Evolutionary conservation across 2,888 invertebrate genomes (phyloP).

Genomic region (Belgica antarctica): DNA sequence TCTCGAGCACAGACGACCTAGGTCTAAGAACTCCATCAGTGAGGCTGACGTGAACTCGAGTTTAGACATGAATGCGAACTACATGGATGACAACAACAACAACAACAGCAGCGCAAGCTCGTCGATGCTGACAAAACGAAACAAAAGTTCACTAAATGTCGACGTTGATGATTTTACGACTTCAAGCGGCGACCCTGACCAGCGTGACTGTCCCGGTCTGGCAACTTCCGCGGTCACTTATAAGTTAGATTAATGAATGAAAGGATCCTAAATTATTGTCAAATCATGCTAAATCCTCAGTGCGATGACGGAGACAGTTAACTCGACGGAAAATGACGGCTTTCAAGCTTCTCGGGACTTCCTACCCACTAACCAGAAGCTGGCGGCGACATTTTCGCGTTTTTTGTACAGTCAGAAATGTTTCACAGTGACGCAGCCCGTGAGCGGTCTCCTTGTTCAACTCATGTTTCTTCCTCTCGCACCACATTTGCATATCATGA

Average conservation of each 20-base stretch:
- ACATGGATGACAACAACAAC: slow-evolving; percentile 20
- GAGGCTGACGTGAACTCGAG: background rate
- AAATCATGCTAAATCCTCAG: background rate
- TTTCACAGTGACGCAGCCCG: too few relatives aligned
- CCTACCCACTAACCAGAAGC: too few relatives aligned
- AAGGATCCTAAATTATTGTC: too few relatives aligned
- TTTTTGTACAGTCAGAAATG: too few relatives aligned
- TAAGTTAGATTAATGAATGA: slow-evolving; percentile 23
- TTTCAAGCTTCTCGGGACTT: too few relatives aligned
- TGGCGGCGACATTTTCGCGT: too few relatives aligned
- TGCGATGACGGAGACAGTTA: background rate
- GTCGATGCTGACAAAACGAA: background rate
- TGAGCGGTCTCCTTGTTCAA: too few relatives aligned
- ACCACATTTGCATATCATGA: too few relatives aligned
- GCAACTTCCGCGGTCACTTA: slow-evolving; percentile 8
- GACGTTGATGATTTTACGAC: slow-evolving; percentile 10
- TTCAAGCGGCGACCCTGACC: background rate
- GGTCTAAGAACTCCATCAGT: slow-evolving; percentile 46
- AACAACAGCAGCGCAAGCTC: background rate
- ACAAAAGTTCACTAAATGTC: slow-evolving; percentile 1
- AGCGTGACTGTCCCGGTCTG: background rate
- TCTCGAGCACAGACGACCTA: background rate
- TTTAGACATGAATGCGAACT: slow-evolving; percentile 34
- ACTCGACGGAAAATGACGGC: too few relatives aligned
- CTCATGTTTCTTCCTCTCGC: too few relatives aligned